Evolutionary conservation across 1,140 invertebrate genomes (phyloP).

Genomic region (Drosophila pandora): DNA sequence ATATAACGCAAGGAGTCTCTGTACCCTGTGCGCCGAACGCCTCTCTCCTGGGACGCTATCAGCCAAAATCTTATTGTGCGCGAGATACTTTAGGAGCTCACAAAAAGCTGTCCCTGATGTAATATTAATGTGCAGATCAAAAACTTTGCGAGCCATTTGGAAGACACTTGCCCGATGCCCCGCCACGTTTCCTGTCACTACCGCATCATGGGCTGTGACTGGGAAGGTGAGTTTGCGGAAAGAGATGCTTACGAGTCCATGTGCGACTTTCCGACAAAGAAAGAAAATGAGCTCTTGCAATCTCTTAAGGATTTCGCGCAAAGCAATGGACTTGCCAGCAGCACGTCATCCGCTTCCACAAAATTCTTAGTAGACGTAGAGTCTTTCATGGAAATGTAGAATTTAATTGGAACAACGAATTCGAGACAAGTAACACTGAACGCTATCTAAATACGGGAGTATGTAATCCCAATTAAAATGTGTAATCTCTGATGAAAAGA

Average conservation of each 20-base stretch:
- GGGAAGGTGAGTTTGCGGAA: slow-evolving; percentile 5
- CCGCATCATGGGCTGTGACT: slow-evolving; percentile 30
- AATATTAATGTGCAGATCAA: slow-evolving; percentile 14
- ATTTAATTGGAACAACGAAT: background rate
- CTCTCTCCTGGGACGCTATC: too few relatives aligned
- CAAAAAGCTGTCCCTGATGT: too few relatives aligned
- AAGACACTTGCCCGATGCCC: slow-evolving; percentile 7
- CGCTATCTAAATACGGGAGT: background rate
- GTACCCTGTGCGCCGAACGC: too few relatives aligned
- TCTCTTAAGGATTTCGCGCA: background rate
- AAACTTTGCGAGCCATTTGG: background rate
- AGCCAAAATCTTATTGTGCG: too few relatives aligned
- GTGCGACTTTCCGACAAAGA: background rate
- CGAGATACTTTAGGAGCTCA: too few relatives aligned
- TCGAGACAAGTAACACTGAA: background rate
- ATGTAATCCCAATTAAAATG: background rate
- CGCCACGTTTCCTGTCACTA: slow-evolving; percentile 23
- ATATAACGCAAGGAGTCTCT: too few relatives aligned
- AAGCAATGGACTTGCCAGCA: background rate
- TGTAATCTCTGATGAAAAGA: too few relatives aligned
- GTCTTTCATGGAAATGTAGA: background rate
- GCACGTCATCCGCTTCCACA: background rate
- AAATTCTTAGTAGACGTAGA: background rate
- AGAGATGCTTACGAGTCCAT: background rate
- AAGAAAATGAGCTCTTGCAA: background rate